Evolutionary conservation across 1,140 invertebrate genomes (phyloP), one percentile per base, ranked within the genome.

Genomic region (Drosophila rhopaloa): DNA sequence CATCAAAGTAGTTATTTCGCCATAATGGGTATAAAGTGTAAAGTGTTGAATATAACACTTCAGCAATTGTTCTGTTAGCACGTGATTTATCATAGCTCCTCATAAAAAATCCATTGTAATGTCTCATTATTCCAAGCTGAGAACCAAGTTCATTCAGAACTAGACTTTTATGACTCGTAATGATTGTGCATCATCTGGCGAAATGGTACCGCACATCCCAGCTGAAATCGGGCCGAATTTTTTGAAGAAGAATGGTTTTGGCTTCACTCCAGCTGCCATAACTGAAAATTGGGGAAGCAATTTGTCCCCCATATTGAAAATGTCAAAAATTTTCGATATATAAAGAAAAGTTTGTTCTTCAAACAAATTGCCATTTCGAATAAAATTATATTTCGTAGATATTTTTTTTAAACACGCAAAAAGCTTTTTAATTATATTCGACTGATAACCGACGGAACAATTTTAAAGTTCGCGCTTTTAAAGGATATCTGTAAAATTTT

Each of bases 221-320:
- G 11, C 29, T 29, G 19, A 43, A 60, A 60, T 51, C 44, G 10
- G 7, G 10, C 14, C 8, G 29, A 40, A 32, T 43, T 37, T 29
- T 2, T 24, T 60, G 9, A 44, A 61, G 11, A n/a, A 37, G 14
- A 16, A 13, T n/a, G 10, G 0, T 16, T 44, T 63, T 62, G 48
- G 65, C 59, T 32, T 1, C n/a, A 9, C 5, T 37, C 48, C 58
- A 68, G 40, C 14, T 54, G 65, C 32, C 57, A 61, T 10, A 27
- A 10, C 10, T 16, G 2, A 19, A 38, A 38, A 29, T 44, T 48
- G 32, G 14, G 11, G 24, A 37, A 47, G 13, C 5, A 58, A 47
- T 47, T 35, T 9, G 13, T 2, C 13, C 6, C 6, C 4, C 27
- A 4, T 43, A 9, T 16, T 14, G 4, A 16, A 16, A 43, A 16